phyloP scores from a whole-genome alignment of 2,113 vertebrate species.

The Callipepla squamata region DNA sequence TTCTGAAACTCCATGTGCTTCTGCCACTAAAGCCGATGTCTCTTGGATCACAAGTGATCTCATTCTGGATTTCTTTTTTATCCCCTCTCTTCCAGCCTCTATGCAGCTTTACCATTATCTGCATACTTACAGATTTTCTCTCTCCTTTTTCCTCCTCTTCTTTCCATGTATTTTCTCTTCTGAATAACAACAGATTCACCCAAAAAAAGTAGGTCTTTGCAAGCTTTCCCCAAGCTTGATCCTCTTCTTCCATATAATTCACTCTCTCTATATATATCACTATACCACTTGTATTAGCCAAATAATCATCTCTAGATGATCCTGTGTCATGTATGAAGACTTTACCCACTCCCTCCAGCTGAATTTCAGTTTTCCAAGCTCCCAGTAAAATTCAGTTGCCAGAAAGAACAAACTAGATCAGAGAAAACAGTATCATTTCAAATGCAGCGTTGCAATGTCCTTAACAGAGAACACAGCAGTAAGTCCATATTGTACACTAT shows the following conservation, averaged over 20 bases:
- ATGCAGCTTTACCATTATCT: neutral
- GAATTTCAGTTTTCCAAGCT: neutral
- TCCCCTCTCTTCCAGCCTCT: neutral
- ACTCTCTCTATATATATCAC: neutral
- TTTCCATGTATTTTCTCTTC: neutral
- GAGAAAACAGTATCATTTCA: neutral
- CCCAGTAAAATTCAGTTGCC: neutral
- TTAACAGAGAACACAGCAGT: neutral
- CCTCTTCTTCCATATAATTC: neutral
- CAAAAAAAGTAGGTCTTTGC: neutral
- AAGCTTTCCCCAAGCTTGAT: neutral
- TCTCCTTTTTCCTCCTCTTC: neutral
- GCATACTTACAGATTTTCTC: neutral
- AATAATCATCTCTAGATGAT: neutral
- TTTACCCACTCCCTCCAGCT: neutral
- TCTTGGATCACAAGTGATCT: neutral
- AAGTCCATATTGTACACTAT: constrained; percentile 1
- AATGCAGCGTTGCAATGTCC: neutral
- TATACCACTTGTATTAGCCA: neutral
- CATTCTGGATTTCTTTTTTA: neutral
- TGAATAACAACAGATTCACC: neutral
- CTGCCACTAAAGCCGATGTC: neutral
- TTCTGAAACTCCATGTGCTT: neutral
- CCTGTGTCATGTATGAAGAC: neutral
- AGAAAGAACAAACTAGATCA: neutral